Evolutionary conservation across 2,113 vertebrate species (phyloP), one percentile per base, ranked within the genome.

Genomic region (Chloropsis hardwickii): DNA sequence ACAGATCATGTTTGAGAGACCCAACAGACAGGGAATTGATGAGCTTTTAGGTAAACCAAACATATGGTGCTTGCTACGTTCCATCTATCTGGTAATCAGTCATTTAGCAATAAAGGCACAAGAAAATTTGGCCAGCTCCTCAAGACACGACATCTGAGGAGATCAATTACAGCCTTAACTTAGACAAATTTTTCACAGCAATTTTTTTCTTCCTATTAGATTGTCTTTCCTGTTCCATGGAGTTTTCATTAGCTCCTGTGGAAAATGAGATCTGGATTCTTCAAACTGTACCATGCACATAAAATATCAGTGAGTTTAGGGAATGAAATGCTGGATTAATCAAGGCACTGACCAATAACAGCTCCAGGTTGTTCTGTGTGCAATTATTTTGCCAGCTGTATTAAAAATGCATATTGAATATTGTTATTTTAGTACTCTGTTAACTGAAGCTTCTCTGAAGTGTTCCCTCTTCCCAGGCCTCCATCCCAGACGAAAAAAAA

Each of bases 11-110:
- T 95, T 56, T 39, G 88, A 95, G 94, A 90, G 77, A 74, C 88
- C 93, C 77, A 91, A 39, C 60, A 93, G 94, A 83, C 80, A 53
- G 8, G 25, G 84, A 91, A 95, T 83, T 91, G 91, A 95, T 87
- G 74, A 95, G 90, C 51, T 76, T 91, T 88, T 81, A 92, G 87
- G 95, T 76, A 91, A 96, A 82, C 10, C 92, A 92, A 97, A 67
- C 95, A 94, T 96, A 93, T 95, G 92, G 95, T 28, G 54, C 70
- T 91, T 91, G 94, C 88, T 93, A 9, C 9, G 9, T 95, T 81
- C 90, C 88, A 93, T 91, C 86, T 54, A 72, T 14, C 74, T 21
- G 61, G 81, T 84, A 33, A 97, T 97, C 95, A 96, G 89, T 97
- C 94, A 93, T 31, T 91, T 45, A 42, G 71, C 89, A 95, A 92